A percentile compares a stretch with the other conserved stretches of the same genome.
Conservation (phyloP, 2,797 vertebrate species). For the Cichlasoma orientale region DNA sequence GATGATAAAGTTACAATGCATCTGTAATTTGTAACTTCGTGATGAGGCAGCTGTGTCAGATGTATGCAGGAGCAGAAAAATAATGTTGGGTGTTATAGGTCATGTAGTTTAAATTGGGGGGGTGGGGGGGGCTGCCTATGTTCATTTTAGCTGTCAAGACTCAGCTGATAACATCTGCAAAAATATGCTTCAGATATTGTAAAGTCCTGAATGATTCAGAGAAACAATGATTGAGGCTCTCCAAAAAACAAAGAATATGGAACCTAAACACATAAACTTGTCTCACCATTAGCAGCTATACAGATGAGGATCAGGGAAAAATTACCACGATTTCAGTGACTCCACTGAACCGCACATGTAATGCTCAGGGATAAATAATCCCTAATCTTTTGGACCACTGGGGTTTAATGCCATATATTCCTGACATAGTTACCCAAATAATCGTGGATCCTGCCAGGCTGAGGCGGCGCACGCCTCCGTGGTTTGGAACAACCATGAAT, state of each 20-base stretch:
- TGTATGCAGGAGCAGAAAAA: slow-evolving; percentile 27
- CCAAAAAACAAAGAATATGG: background rate
- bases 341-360: background rate
- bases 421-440: background rate
- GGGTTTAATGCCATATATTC: background rate
- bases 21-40: background rate
- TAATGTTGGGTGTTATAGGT: slow-evolving; percentile 52
- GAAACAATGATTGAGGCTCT: background rate
- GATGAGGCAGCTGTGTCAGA: slow-evolving; percentile 5
- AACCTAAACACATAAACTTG: background rate
- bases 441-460: background rate
- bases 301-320: background rate
- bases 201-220: background rate
- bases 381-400: background rate
- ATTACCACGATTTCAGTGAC: background rate
- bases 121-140: slow-evolving; percentile 47
- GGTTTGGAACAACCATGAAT: background rate
- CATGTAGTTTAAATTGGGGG: slow-evolving; percentile 44
- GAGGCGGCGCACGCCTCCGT: too few species aligned
- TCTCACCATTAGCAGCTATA: background rate
- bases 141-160: slow-evolving; percentile 41
- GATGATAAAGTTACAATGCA: background rate
- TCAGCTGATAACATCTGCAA: slow-evolving; percentile 4
- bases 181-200: background rate
- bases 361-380: background rate